phyloP scores from a whole-genome alignment of 2,888 invertebrate species.

The Orthosia gracilis region DNA sequence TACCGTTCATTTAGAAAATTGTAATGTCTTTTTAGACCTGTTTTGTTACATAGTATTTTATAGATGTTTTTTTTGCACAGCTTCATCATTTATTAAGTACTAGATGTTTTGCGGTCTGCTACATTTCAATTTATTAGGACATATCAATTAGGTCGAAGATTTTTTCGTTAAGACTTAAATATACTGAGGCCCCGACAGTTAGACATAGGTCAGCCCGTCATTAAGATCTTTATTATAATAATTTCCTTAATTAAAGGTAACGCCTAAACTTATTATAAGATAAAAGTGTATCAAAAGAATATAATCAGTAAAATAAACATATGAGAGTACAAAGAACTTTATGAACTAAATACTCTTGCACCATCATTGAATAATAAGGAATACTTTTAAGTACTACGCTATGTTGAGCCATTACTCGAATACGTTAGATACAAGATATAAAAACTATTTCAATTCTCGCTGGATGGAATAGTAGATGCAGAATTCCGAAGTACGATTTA shows the following conservation, averaged over 20 bases:
- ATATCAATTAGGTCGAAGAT: conserved; percentile 30
- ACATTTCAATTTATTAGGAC: not conserved
- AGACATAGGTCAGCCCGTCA: conserved; percentile 10
- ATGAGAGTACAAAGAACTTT: conserved; percentile 55
- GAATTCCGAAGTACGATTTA: conserved; percentile 46
- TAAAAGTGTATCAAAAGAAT: conserved; percentile 44
- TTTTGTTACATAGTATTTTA: conserved; percentile 5
- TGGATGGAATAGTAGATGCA: conserved; percentile 68
- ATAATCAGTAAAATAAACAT: conserved; percentile 49
- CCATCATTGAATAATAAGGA: conserved; percentile 58
- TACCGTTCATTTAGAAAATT: conserved; percentile 4
- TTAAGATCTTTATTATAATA: conserved; percentile 23
- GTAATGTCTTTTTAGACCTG: not conserved
- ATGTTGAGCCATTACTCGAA: conserved; percentile 60
- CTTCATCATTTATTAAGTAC: not conserved
- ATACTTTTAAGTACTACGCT: conserved; percentile 69
- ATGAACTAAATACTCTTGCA: conserved; percentile 65
- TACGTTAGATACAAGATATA: conserved; percentile 34
- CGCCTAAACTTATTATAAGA: conserved; percentile 47
- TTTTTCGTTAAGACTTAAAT: conserved; percentile 22
- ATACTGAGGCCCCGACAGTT: conserved; percentile 13
- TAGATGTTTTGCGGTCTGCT: not conserved
- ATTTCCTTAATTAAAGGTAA: conserved; percentile 52
- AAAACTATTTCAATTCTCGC: conserved; percentile 50
- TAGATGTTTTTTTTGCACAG: not conserved